Evolutionary conservation across 2,113 vertebrate genomes (phyloP), one percentile per base, ranked within the genome.

Genomic region (Catharus fuscescens): DNA sequence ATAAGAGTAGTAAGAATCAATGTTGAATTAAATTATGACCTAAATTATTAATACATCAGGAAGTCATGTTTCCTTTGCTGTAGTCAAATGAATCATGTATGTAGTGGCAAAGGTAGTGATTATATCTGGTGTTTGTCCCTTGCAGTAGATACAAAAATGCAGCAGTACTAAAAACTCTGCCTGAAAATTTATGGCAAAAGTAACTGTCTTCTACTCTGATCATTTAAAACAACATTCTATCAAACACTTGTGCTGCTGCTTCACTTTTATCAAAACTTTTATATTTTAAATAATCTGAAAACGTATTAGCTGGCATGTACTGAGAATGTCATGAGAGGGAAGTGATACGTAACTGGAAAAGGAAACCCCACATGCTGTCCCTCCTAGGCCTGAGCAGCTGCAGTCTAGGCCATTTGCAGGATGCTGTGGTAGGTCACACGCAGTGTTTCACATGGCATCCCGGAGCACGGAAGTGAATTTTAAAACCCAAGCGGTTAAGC

Each of bases 21-120:
- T 93, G 91, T 25, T 70, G 56, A 92, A 91, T 96, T 92, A 93
- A 96, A 92, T 94, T 86, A 92, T 88, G 3, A 62, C 14, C 62
- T 91, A 48, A 78, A 91, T 87, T 84, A 92, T 86, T 90, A 90
- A 90, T 95, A 81, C 32, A 36, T 13, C 69, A 66, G 93, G 88
- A 95, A 96, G 79, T 48, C 78, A 70, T 31, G 38, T 66, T 90
- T 90, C 44, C 45, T 86, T 74, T 64, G 44, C 62, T 60, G 23
- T 86, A 64, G 80, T 69, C 72, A 81, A 91, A 81, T 14, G 8
- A 38, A 44, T 62, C 56, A 42, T 32, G 34, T 72, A 12, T n/a
- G 62, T 70, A 84, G 52, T 34, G 44, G 60, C 29, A 53, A 59
- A 69, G 65, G 44, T 44, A 44, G 36, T 24, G 52, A 21, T 71